Evolutionary conservation across 1,140 invertebrate genomes (phyloP).

Genomic region (Macrobrachium rosenbergii): DNA sequence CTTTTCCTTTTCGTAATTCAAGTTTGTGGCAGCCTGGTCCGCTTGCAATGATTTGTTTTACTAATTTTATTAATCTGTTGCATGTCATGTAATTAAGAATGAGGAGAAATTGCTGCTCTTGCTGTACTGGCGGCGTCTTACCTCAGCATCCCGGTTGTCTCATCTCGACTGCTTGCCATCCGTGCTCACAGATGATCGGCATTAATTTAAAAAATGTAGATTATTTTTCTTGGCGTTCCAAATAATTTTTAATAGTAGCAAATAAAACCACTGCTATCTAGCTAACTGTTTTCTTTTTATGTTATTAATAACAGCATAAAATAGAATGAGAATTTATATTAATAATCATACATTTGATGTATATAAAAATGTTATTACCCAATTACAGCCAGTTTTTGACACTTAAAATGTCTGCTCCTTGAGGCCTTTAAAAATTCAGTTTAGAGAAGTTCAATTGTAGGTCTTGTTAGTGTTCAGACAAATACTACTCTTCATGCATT

Average conservation of each 20-base stretch:
- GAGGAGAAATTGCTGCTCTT: slow-evolving; percentile 61
- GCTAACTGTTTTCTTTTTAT: slow-evolving; percentile 25
- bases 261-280: slow-evolving; percentile 18
- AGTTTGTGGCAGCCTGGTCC: slow-evolving; percentile 62
- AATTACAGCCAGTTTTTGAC: slow-evolving; percentile 64
- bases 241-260: slow-evolving; percentile 24
- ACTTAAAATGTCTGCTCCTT: slow-evolving; percentile 60
- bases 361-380: not conserved
- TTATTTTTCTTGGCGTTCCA: slow-evolving; percentile 24
- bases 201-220: slow-evolving; percentile 48
- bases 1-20: slow-evolving; percentile 50
- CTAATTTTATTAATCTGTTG: slow-evolving; percentile 60
- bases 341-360: not conserved
- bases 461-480: slow-evolving; percentile 54
- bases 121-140: slow-evolving; percentile 34
- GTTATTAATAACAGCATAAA: slow-evolving; percentile 2
- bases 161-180: slow-evolving; percentile 38
- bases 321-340: not conserved
- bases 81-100: slow-evolving; percentile 62
- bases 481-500: slow-evolving; percentile 39
- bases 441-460: slow-evolving; percentile 47
- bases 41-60: slow-evolving; percentile 58
- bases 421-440: slow-evolving; percentile 58
- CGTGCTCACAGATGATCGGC: slow-evolving; percentile 39
- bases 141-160: slow-evolving; percentile 54